Percentiles rank a stretch among this genome's conserved stretches.
Conservation (phyloP, 2,113 vertebrate genomes). For the Haplochromis vanheusdeni region DNA sequence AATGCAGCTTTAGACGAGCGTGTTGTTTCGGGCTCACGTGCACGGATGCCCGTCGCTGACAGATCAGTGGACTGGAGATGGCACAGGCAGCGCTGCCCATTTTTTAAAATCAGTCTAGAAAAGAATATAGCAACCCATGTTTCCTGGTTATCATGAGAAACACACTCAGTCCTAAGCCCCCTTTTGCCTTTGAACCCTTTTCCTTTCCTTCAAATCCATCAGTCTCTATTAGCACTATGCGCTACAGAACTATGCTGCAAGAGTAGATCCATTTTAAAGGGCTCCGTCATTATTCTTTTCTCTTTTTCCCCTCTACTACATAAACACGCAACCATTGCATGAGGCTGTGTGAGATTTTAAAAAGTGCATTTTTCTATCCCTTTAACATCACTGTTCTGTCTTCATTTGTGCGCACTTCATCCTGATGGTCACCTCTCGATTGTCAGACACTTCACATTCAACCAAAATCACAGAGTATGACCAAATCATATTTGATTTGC, state of each 20-base stretch:
- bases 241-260: conserved; percentile 71
- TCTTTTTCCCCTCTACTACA: conserved; percentile 20
- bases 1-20: conserved; percentile 15
- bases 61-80: conserved; percentile 8
- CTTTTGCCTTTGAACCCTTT: conserved; percentile 1
- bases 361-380: conserved; percentile 63
- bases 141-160: conserved; percentile 25
- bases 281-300: conserved; percentile 61
- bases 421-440: not conserved
- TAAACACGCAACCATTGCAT: conserved; percentile 54
- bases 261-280: conserved; percentile 75
- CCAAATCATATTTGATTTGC: not conserved
- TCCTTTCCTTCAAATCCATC: not conserved
- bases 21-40: not conserved
- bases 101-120: not conserved
- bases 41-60: conserved; percentile 12
- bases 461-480: conserved; percentile 1
- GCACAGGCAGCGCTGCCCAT: conserved; percentile 19
- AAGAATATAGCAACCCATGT: conserved; percentile 18
- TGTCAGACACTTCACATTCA: not conserved
- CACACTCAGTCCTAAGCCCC: conserved; percentile 4
- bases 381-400: conserved; percentile 60
- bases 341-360: conserved; percentile 54
- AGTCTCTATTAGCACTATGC: conserved; percentile 54
- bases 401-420: conserved; percentile 19